A percentile compares a stretch with the other conserved stretches of the same genome.
Conservation (phyloP, 2,797 vertebrate species). For the Poecilia picta region DNA sequence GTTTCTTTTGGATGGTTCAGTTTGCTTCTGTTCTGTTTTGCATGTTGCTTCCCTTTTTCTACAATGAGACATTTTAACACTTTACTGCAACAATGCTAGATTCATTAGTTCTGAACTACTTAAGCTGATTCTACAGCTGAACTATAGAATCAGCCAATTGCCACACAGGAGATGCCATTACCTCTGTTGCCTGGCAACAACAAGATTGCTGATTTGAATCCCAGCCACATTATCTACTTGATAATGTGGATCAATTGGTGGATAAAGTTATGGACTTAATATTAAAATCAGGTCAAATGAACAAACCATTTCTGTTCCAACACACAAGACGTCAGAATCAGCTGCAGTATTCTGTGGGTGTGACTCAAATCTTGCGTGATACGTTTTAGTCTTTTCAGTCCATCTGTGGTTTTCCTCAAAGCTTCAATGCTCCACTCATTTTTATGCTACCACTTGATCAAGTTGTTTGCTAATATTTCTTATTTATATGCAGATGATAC, state of each 20-base stretch:
- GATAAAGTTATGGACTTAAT: background rate
- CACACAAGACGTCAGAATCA: too few species aligned
- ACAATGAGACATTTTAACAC: background rate
- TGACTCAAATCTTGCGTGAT: background rate
- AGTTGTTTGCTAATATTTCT: background rate
- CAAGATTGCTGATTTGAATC: background rate
- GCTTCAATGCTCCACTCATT: too few species aligned
- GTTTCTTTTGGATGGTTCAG: background rate
- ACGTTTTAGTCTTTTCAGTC: background rate
- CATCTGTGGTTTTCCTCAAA: background rate
- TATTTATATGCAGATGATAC: background rate
- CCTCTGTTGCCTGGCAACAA: background rate
- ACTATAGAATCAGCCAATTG: background rate
- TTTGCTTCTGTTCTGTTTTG: background rate
- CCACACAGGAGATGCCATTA: background rate
- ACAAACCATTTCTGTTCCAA: background rate
- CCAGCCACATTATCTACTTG: background rate
- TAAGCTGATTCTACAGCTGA: too few species aligned
- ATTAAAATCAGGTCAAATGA: background rate
- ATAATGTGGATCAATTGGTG: background rate
- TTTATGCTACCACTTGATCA: background rate
- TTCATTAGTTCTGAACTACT: background rate
- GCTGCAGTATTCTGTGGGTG: background rate
- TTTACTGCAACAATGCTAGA: background rate
- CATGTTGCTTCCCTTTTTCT: background rate